Base-by-base conservation (phyloP, 2,797 vertebrate species). In the Miichthys miiuy region DNA sequence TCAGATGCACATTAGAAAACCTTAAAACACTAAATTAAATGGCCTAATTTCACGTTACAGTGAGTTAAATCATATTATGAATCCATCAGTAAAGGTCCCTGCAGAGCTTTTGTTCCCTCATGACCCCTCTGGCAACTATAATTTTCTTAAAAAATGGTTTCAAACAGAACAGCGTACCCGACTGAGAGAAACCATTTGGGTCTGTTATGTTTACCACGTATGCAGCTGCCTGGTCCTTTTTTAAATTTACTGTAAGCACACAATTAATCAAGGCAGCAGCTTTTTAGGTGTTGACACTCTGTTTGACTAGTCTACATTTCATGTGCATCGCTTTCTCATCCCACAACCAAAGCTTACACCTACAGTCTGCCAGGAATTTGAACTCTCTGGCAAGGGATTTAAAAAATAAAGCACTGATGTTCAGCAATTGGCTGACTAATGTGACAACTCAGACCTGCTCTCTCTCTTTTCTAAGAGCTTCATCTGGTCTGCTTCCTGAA, bases 331-430 rank as follows among this genome's bases (percentile, higher is more conserved):
- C 5, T 65, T 64, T 72, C 60, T 66, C 47, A 27, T 52, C 30
- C 11, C 54, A 66, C 71, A 76, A 69, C 75, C 61, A 47, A 47
- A 72, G 34, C 73, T 48, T 46, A 76, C 81, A 87, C 72, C 69
- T 72, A 41, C 42, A 71, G 74, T 30, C 75, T 76, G 85, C 82
- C 83, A 85, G 70, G 65, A 85, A 89, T 86, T 25, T 63, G 47
- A 89, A 77, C 68, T 78, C 68, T 78, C 69, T 58, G 75, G 74
- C 58, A 71, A 61, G 68, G 86, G 46, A 12, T 52, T 50, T 2
- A 23, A 30, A 23, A 30, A 44, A 64, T 67, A 83, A 82, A 60
- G 44, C 64, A 47, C 25, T 57, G 71, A 60, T 81, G 68, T 60
- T 86, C 68, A 68, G 70, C 67, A 73, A 67, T 67, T 23, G 75